These are phyloP conservation scores for Ypsolopha scabrella DNA, from an alignment of 2,888 invertebrate genomes.

Conservation along the genomic window DNA sequence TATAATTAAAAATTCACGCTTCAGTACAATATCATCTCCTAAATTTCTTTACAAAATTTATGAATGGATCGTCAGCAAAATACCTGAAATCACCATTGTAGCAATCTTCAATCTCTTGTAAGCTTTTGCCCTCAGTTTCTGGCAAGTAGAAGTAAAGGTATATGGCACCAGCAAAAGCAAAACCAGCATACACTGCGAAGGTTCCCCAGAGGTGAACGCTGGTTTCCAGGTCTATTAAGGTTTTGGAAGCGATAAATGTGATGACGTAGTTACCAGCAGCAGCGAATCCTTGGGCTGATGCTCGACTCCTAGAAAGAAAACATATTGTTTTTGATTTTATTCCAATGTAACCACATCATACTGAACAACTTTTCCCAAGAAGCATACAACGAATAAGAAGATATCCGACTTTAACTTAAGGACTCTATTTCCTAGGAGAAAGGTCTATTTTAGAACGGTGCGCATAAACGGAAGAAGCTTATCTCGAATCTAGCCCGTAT, in stretches of 20 bases:
- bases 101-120: constrained; percentile 61
- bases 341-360: no score
- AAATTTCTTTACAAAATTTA: constrained; percentile 14
- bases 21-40: no score
- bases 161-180: constrained; percentile 53
- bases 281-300: constrained; percentile 61
- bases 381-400: no score
- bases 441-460: no score
- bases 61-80: constrained; percentile 53
- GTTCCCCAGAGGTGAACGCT: constrained; percentile 53
- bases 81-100: constrained; percentile 43
- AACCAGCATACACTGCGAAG: constrained; percentile 56
- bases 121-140: constrained; percentile 66
- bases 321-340: not conserved
- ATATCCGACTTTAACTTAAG: no score
- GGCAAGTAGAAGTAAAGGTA: constrained; percentile 65
- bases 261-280: constrained; percentile 66
- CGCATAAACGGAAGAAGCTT: no score
- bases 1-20: no score
- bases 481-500: no score
- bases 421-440: no score
- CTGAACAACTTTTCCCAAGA: no score
- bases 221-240: constrained; percentile 58
- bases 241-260: constrained; percentile 64
- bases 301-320: constrained; percentile 50